Percentiles rank a stretch among this genome's conserved stretches.
phyloP scores from a whole-genome alignment of 2,888 invertebrate species.

The Dermolepida albohirtum region DNA sequence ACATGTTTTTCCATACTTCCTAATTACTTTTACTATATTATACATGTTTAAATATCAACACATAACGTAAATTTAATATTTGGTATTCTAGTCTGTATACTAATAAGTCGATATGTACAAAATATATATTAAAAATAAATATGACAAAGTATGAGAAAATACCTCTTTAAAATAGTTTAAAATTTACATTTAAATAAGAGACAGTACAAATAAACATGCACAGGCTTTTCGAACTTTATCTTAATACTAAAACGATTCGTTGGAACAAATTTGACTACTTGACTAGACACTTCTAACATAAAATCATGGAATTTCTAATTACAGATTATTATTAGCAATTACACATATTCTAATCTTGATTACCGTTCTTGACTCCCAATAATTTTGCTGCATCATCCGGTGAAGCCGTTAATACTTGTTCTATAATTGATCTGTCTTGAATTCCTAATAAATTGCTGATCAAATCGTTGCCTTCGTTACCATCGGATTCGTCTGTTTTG shows the following conservation, averaged over 20 bases:
- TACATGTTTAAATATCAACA: conserved; percentile 31
- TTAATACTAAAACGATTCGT: conserved; percentile 51
- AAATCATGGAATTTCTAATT: conserved; percentile 23
- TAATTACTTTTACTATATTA: conserved; percentile 25
- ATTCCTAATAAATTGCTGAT: conserved; percentile 92
- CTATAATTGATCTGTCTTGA: conserved; percentile 85
- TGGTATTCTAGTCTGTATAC: conserved; percentile 66
- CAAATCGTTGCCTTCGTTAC: conserved; percentile 76
- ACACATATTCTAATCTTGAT: conserved; percentile 47
- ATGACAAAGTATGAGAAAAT: conserved; percentile 43
- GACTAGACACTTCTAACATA: conserved; percentile 58
- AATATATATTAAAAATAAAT: conserved; percentile 55
- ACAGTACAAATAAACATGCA: conserved; percentile 23
- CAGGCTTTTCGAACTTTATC: conserved; percentile 11
- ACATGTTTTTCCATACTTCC: neutral
- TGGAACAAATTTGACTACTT: conserved; percentile 56
- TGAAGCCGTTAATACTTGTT: conserved; percentile 83
- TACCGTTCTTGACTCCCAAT: conserved; percentile 78
- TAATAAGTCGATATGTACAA: conserved; percentile 57
- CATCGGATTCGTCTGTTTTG: conserved; percentile 67
- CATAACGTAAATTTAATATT: conserved; percentile 57
- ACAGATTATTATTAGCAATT: conserved; percentile 17
- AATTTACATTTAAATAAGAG: conserved; percentile 28
- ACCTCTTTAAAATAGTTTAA: conserved; percentile 28
- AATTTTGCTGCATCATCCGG: conserved; percentile 89